Conservation (phyloP, 1,140 invertebrate genomes). For the Tetraneura akinire region DNA sequence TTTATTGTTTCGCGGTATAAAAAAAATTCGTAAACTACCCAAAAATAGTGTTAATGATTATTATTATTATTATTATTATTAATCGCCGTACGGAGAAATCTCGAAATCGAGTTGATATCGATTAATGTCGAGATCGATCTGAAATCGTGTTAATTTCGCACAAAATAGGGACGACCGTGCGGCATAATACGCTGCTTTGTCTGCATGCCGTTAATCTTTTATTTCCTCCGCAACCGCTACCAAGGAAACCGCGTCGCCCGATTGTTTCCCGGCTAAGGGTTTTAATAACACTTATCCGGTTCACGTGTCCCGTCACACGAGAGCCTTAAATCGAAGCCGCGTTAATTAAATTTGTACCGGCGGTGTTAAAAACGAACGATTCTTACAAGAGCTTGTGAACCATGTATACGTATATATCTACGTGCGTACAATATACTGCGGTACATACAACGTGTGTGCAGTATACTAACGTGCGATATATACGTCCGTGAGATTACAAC, state of each 20-base stretch:
- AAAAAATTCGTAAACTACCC: too few species aligned
- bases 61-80: too few species aligned
- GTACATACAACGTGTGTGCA: background rate
- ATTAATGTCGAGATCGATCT: background rate
- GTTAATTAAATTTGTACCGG: constrained; percentile 7
- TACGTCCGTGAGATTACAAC: background rate
- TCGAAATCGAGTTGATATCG: too few species aligned
- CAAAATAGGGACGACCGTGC: background rate
- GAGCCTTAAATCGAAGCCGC: background rate
- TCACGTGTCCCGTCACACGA: background rate
- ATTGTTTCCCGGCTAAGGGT: background rate
- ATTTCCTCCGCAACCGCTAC: background rate
- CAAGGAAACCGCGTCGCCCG: too few species aligned
- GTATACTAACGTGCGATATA: background rate
- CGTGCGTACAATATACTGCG: background rate
- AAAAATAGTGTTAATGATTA: too few species aligned
- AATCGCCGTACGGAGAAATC: too few species aligned
- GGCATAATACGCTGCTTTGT: background rate
- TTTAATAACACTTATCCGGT: constrained; percentile 12
- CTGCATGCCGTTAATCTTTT: background rate
- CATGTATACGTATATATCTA: background rate
- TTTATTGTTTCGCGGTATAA: too few species aligned
- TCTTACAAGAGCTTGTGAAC: background rate
- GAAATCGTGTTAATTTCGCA: background rate
- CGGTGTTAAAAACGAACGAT: constrained; percentile 1